Conservation (phyloP, 2,888 invertebrate species). For the Allophyes oxyacanthae region DNA sequence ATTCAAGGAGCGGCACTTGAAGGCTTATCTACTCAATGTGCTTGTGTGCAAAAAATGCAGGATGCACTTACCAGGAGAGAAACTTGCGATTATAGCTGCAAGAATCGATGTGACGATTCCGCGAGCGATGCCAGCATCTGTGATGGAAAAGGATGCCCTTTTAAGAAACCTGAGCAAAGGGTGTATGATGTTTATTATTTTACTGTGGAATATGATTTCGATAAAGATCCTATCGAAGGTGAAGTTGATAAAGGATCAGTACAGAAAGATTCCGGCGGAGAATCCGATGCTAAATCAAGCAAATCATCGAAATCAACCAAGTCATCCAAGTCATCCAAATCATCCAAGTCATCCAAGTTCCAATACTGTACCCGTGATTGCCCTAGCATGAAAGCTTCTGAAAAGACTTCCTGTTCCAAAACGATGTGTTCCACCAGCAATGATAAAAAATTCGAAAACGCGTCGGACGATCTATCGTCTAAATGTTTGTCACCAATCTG, state of each 20-base stretch:
- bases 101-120: constrained; percentile 70
- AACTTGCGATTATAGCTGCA: constrained; percentile 70
- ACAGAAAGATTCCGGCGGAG: neutral
- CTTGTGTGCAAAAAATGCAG: constrained; percentile 78
- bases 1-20: constrained; percentile 63
- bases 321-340: neutral
- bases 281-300: constrained; percentile 1
- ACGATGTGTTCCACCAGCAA: constrained; percentile 62
- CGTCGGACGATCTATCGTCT: constrained; percentile 6
- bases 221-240: constrained; percentile 1
- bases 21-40: constrained; percentile 83
- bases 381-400: constrained; percentile 66
- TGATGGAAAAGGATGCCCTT: constrained; percentile 73
- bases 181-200: constrained; percentile 81
- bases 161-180: constrained; percentile 52
- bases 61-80: constrained; percentile 66
- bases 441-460: constrained; percentile 25
- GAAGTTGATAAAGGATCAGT: neutral
- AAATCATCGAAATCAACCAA: neutral
- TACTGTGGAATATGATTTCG: constrained; percentile 77
- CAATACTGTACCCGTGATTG: constrained; percentile 73
- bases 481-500: constrained; percentile 67
- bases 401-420: constrained; percentile 70
- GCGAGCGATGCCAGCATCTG: constrained; percentile 67
- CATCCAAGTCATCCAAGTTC: constrained; percentile 56